Conservation (phyloP, 2,888 invertebrate genomes). For the Agrotis exclamationis region DNA sequence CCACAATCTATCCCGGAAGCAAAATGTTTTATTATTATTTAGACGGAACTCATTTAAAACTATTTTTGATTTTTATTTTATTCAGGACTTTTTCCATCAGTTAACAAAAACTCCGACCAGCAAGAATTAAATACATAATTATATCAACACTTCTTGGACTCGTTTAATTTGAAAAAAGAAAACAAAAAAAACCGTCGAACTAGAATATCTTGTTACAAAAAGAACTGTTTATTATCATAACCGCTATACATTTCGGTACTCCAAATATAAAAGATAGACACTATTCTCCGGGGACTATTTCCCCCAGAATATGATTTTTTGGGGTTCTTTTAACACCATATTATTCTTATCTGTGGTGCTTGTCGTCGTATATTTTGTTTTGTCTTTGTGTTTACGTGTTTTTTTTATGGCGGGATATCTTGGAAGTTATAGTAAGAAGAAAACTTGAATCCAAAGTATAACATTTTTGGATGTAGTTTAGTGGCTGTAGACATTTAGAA, state of each 20-base stretch:
- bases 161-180: background rate
- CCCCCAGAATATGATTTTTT: constrained; percentile 67
- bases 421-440: background rate
- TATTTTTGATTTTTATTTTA: too few relatives aligned
- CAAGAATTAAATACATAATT: too few relatives aligned
- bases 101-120: background rate
- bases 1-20: too few relatives aligned
- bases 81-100: too few relatives aligned
- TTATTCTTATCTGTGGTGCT: constrained; percentile 57
- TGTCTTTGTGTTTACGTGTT: background rate
- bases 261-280: constrained; percentile 68
- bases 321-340: constrained; percentile 48
- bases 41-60: too few relatives aligned
- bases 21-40: too few relatives aligned
- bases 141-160: background rate
- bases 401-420: constrained; percentile 18
- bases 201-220: constrained; percentile 47
- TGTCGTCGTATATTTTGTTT: constrained; percentile 32
- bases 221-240: constrained; percentile 72
- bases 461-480: too few relatives aligned
- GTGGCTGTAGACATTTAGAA: too few relatives aligned
- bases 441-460: background rate
- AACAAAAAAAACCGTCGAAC: background rate
- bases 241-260: constrained; percentile 72
- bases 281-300: constrained; percentile 73